These are phyloP conservation scores for Amblyteles armatorius DNA, from an alignment of 2,888 invertebrate species.

Conservation along the genomic window DNA sequence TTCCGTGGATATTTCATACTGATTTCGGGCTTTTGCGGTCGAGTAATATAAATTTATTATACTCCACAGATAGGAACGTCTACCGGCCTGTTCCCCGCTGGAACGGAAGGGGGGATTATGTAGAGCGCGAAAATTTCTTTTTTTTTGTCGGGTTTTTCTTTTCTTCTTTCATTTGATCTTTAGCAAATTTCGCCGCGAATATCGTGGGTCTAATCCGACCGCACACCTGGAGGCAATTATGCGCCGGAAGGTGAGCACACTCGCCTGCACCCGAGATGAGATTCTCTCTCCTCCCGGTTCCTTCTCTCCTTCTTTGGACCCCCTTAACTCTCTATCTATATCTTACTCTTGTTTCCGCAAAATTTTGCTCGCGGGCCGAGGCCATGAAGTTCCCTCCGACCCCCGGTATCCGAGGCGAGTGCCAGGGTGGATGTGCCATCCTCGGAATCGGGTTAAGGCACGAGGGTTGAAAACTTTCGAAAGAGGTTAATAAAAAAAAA, in stretches of 20 bases:
- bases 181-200: constrained; percentile 30
- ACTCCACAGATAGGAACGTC: neutral
- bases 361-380: constrained; percentile 37
- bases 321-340: constrained; percentile 19
- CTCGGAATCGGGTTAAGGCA: constrained; percentile 56
- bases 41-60: constrained; percentile 9
- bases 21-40: neutral
- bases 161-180: constrained; percentile 22
- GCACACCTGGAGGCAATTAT: constrained; percentile 55
- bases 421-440: constrained; percentile 7
- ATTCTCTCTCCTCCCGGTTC: constrained; percentile 21
- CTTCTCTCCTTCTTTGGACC: neutral
- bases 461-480: constrained; percentile 51
- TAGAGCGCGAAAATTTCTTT: neutral
- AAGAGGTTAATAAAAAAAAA: constrained; percentile 52
- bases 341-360: constrained; percentile 45
- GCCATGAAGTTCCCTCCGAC: constrained; percentile 44
- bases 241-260: constrained; percentile 19
- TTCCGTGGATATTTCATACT: neutral
- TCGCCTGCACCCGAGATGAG: constrained; percentile 39
- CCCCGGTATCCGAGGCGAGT: constrained; percentile 9
- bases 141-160: neutral
- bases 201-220: constrained; percentile 43
- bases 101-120: constrained; percentile 8
- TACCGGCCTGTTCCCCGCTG: neutral